Percentiles rank a stretch among this genome's conserved stretches.
Conservation (phyloP, 1,140 invertebrate species). For the Cotesia glomerata region DNA sequence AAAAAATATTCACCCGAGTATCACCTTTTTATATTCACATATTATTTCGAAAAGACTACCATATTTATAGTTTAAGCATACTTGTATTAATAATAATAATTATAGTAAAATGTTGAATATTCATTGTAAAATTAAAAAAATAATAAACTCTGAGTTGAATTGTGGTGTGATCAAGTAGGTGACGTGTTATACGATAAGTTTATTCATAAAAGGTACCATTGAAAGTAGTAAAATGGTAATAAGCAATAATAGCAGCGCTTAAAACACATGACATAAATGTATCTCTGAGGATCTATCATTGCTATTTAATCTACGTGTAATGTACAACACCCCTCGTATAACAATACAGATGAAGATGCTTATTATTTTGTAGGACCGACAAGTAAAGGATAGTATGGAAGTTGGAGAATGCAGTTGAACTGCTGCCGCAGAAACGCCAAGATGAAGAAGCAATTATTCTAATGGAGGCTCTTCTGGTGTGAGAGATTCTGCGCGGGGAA, state of each 20-base stretch:
- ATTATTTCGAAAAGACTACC: not conserved
- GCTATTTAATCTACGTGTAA: no score
- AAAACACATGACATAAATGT: no score
- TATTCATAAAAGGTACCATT: not conserved
- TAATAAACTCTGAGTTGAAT: no score
- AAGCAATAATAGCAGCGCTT: no score
- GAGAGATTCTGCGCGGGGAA: not conserved
- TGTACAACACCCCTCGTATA: no score
- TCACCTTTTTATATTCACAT: not conserved
- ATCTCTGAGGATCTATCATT: no score
- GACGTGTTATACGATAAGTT: not conserved
- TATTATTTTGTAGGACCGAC: not conserved
- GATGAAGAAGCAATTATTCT: slow-evolving; percentile 64
- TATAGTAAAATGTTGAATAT: no score
- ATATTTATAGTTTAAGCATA: no score
- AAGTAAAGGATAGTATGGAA: no score
- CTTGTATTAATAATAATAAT: no score
- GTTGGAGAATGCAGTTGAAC: slow-evolving; percentile 24
- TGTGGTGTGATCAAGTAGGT: not conserved
- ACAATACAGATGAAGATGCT: not conserved
- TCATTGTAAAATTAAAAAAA: no score
- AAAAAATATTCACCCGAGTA: not conserved
- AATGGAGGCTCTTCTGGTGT: slow-evolving; percentile 54
- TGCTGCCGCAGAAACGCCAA: slow-evolving; percentile 52
- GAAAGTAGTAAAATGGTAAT: no score